These are phyloP conservation scores for Neodiprion virginianus DNA, from an alignment of 1,140 invertebrate species.

Conservation along the genomic window DNA sequence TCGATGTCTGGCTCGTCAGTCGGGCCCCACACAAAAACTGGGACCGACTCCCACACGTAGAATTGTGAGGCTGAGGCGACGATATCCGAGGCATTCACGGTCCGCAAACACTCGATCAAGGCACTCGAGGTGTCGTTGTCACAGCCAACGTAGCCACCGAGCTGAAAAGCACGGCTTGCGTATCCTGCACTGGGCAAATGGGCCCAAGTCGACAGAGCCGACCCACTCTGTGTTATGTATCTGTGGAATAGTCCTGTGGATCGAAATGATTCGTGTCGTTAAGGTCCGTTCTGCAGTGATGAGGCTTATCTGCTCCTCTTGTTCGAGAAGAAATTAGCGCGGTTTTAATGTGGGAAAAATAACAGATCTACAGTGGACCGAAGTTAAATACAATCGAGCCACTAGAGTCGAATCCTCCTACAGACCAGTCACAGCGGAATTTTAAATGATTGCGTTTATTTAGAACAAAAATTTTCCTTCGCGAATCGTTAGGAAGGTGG, in stretches of 20 bases:
- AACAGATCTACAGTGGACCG: no score
- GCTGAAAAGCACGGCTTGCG: conserved; percentile 18
- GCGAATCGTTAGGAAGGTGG: neutral
- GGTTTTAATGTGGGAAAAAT: no score
- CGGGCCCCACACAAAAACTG: conserved; percentile 24
- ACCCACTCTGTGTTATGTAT: conserved; percentile 67
- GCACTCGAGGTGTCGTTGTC: conserved; percentile 21
- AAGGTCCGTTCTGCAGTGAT: no score
- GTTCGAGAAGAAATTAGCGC: no score
- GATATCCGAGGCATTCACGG: conserved; percentile 1
- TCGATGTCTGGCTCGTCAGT: conserved; percentile 24
- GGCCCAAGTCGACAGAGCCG: conserved; percentile 68
- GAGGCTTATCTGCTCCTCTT: no score
- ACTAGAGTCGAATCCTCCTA: no score
- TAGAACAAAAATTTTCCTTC: neutral
- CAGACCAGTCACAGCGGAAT: no score
- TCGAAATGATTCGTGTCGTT: no score
- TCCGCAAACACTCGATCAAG: conserved; percentile 28
- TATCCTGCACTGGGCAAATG: conserved; percentile 13
- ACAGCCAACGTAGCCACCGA: conserved; percentile 23
- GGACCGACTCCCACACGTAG: conserved; percentile 3
- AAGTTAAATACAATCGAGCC: no score
- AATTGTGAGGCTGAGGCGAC: conserved; percentile 16
- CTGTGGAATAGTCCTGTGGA: conserved; percentile 63
- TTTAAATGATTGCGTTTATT: neutral